Conservation (phyloP, 2,888 invertebrate species). For the Pheosia gnoma region DNA sequence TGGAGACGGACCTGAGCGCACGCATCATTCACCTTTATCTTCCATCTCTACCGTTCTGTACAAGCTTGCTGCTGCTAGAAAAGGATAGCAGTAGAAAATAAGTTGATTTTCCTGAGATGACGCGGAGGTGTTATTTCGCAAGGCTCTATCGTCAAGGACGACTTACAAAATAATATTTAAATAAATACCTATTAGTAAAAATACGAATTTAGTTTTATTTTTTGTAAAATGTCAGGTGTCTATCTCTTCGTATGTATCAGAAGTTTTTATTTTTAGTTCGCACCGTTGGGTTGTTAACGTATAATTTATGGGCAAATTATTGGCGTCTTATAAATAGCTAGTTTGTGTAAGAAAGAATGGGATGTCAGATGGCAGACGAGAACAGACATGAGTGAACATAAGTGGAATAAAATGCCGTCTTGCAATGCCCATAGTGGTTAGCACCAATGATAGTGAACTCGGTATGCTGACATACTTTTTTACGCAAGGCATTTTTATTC, state of each 20-base stretch:
- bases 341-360: conserved; percentile 28
- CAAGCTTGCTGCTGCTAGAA: conserved; percentile 46
- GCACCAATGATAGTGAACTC: background rate
- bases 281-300: conserved; percentile 26
- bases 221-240: conserved; percentile 64
- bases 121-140: conserved; percentile 68
- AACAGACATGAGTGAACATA: conserved; percentile 1
- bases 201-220: conserved; percentile 19
- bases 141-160: conserved; percentile 70
- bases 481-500: background rate
- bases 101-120: conserved; percentile 51
- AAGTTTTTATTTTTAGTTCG: conserved; percentile 51
- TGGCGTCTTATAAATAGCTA: conserved; percentile 27
- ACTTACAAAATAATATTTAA: conserved; percentile 62
- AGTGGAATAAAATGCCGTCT: background rate
- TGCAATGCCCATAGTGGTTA: background rate
- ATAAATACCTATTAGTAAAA: conserved; percentile 33
- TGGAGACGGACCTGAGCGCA: conserved; percentile 63
- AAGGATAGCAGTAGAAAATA: conserved; percentile 51
- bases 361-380: conserved; percentile 15
- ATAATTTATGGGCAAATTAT: conserved; percentile 40
- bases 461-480: background rate
- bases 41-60: conserved; percentile 53
- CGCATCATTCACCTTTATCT: conserved; percentile 60
- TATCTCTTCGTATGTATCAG: conserved; percentile 36